These are phyloP conservation scores for Theretra japonica DNA, from an alignment of 2,888 invertebrate species.

Conservation along the genomic window DNA sequence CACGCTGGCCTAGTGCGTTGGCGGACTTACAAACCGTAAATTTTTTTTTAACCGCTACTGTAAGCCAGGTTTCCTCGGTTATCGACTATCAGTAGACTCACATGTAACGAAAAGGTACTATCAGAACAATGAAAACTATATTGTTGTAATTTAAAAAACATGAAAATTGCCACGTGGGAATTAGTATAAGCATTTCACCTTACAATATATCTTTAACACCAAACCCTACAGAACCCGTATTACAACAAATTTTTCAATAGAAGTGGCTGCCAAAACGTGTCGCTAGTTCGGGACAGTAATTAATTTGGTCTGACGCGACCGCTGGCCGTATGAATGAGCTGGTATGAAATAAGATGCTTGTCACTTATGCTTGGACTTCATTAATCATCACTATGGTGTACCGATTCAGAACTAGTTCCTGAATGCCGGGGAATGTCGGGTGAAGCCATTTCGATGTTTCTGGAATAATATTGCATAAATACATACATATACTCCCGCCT, in stretches of 20 bases:
- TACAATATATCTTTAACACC: neutral
- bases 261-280: constrained; percentile 71
- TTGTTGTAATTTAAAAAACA: no score
- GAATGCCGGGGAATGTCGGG: neutral
- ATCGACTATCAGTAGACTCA: no score
- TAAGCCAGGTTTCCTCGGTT: no score
- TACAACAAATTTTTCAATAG: constrained; percentile 55
- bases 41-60: no score
- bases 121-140: no score
- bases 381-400: constrained; percentile 18
- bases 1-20: no score
- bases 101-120: no score
- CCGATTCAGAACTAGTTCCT: constrained; percentile 16
- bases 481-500: no score
- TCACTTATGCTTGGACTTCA: constrained; percentile 19
- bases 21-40: no score
- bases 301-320: constrained; percentile 69
- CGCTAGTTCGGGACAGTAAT: constrained; percentile 68
- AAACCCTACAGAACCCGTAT: constrained; percentile 12
- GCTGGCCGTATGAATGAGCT: constrained; percentile 4
- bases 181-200: neutral
- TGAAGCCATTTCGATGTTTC: neutral
- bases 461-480: no score
- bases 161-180: neutral
- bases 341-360: constrained; percentile 53